Percentiles rank a stretch among this genome's conserved stretches.
phyloP scores from a whole-genome alignment of 2,797 vertebrate genomes.

The Nyctalus aviator region DNA sequence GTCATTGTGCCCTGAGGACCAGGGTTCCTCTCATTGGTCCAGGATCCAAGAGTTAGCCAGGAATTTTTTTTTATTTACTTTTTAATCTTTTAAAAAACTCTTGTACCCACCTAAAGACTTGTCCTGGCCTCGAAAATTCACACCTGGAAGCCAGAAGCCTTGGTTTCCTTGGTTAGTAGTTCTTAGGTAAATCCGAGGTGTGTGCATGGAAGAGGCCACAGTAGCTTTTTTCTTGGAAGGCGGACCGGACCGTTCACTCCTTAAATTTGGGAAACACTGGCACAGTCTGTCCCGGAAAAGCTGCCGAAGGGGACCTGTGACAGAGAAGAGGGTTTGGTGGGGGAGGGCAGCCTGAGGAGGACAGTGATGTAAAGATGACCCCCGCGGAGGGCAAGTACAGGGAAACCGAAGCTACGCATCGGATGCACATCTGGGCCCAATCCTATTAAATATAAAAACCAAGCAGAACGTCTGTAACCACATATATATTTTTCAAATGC shows the following conservation, averaged over 20 bases:
- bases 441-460: neutral
- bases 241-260: neutral
- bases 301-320: neutral
- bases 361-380: neutral
- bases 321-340: neutral
- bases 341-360: neutral
- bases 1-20: neutral
- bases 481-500: neutral
- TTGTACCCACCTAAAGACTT: neutral
- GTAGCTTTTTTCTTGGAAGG: neutral
- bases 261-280: neutral
- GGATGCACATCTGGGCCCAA: neutral
- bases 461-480: neutral
- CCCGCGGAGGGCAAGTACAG: rapidly evolving
- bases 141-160: slow-evolving; percentile 4
- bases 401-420: no score
- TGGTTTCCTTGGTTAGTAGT: neutral
- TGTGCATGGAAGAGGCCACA: neutral
- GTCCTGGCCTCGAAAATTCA: neutral
- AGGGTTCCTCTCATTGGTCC: neutral
- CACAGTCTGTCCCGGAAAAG: neutral
- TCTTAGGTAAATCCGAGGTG: neutral
- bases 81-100: neutral
- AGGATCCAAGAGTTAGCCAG: neutral
- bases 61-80: neutral